Percentiles rank a stretch among this genome's conserved stretches.
These are phyloP conservation scores for Apomyelois bistriatella DNA, from an alignment of 2,888 invertebrate genomes.

Conservation along the genomic window DNA sequence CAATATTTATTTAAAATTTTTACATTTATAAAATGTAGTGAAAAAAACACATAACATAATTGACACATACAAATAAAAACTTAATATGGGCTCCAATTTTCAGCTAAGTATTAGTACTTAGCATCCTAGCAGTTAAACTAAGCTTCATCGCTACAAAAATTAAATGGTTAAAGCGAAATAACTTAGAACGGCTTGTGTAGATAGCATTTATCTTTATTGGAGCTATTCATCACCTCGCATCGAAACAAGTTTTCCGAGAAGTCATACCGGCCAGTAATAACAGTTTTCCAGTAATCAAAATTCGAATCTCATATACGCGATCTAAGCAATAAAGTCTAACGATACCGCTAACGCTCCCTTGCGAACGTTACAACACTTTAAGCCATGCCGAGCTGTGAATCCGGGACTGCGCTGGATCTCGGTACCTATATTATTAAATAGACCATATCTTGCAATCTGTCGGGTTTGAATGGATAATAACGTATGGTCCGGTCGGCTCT, in stretches of 20 bases:
- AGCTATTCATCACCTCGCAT: neutral
- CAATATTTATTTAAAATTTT: too few relatives aligned
- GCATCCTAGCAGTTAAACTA: too few relatives aligned
- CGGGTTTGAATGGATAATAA: conserved; percentile 63
- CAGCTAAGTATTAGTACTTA: too few relatives aligned
- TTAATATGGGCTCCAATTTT: too few relatives aligned
- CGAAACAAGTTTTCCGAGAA: conserved; percentile 1
- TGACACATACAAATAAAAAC: too few relatives aligned
- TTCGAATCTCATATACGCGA: conserved; percentile 5
- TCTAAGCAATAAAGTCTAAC: conserved; percentile 7
- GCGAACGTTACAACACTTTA: conserved; percentile 19
- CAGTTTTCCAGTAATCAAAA: conserved; percentile 12
- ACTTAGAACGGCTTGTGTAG: neutral
- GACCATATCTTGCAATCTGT: conserved; percentile 60
- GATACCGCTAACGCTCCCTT: conserved; percentile 1
- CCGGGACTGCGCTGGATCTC: conserved; percentile 38
- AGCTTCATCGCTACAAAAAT: too few relatives aligned
- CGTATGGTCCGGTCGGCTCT: conserved; percentile 39
- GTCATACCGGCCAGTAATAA: neutral
- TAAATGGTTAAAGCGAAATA: too few relatives aligned
- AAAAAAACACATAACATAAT: too few relatives aligned
- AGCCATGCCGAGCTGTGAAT: conserved; percentile 35
- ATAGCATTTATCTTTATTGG: neutral
- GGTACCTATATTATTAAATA: conserved; percentile 58
- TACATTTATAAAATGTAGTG: too few relatives aligned